These are phyloP conservation scores for Telenomus remus DNA, from an alignment of 1,140 invertebrate species.

Conservation along the genomic window DNA sequence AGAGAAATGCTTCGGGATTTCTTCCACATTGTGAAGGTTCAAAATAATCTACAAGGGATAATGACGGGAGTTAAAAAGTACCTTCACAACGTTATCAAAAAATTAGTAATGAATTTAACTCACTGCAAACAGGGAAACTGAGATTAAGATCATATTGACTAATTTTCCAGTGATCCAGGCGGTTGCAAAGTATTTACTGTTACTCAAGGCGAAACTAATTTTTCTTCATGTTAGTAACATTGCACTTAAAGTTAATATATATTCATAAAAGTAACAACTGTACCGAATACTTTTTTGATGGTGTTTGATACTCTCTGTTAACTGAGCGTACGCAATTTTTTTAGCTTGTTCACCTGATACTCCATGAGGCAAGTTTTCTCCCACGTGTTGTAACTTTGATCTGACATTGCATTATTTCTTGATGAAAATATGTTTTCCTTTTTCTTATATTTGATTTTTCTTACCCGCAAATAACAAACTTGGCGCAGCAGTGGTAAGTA, in stretches of 20 bases:
- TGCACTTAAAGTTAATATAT: no score
- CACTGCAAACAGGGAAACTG: slow-evolving; percentile 20
- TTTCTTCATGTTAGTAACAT: not conserved
- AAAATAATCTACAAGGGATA: slow-evolving; percentile 25
- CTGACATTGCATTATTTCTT: not conserved
- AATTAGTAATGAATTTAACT: not conserved
- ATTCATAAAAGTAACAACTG: no score
- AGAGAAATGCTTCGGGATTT: slow-evolving; percentile 32
- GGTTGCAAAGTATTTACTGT: slow-evolving; percentile 9
- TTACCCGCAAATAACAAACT: slow-evolving; percentile 37
- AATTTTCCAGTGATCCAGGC: slow-evolving; percentile 21
- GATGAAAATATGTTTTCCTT: not conserved
- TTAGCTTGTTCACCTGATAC: not conserved
- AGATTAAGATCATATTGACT: slow-evolving; percentile 30
- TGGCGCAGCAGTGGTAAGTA: slow-evolving; percentile 34
- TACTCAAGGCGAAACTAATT: slow-evolving; percentile 10
- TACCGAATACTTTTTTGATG: no score
- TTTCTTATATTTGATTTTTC: slow-evolving; percentile 5
- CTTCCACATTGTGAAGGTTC: slow-evolving; percentile 21
- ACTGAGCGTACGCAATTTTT: not conserved
- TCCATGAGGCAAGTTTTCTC: not conserved
- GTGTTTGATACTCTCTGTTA: no score
- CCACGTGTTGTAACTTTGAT: not conserved
- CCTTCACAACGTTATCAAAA: not conserved
- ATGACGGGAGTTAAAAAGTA: not conserved